Percentiles rank a stretch among this genome's conserved stretches.
These are phyloP conservation scores for Alitta virens DNA, from an alignment of 2,888 invertebrate species.

Conservation along the genomic window DNA sequence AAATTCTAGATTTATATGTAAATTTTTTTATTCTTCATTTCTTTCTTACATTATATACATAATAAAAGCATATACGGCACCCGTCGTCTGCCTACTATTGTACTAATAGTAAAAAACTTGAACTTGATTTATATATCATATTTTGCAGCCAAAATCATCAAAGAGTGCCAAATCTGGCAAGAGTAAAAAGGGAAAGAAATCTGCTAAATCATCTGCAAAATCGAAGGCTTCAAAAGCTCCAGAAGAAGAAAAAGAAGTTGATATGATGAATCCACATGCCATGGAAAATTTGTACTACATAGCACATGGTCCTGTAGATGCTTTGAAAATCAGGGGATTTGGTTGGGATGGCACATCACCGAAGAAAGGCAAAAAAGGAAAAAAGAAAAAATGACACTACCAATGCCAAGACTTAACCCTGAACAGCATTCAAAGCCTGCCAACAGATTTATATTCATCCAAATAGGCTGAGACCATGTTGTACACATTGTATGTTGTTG, in stretches of 20 bases:
- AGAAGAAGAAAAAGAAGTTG: slow-evolving; percentile 62
- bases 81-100: no score
- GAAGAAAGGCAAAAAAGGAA: slow-evolving; percentile 64
- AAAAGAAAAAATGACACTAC: slow-evolving; percentile 30
- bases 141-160: slow-evolving; percentile 10
- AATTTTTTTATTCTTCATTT: no score
- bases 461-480: no score
- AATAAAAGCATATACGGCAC: no score
- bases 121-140: no score
- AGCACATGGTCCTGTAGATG: slow-evolving; percentile 88
- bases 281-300: slow-evolving; percentile 93
- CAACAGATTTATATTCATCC: no score
- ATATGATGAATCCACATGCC: slow-evolving; percentile 83
- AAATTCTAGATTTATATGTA: no score
- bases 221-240: slow-evolving; percentile 11
- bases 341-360: slow-evolving; percentile 84
- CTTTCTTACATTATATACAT: no score
- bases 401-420: no score
- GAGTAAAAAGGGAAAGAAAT: slow-evolving; percentile 9
- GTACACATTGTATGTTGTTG: no score
- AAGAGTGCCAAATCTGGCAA: slow-evolving; percentile 7
- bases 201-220: slow-evolving; percentile 12
- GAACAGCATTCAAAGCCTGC: no score
- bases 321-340: slow-evolving; percentile 81
- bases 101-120: no score